Base-by-base conservation (phyloP, 2,797 vertebrate species). In the Anguilla anguilla region DNA sequence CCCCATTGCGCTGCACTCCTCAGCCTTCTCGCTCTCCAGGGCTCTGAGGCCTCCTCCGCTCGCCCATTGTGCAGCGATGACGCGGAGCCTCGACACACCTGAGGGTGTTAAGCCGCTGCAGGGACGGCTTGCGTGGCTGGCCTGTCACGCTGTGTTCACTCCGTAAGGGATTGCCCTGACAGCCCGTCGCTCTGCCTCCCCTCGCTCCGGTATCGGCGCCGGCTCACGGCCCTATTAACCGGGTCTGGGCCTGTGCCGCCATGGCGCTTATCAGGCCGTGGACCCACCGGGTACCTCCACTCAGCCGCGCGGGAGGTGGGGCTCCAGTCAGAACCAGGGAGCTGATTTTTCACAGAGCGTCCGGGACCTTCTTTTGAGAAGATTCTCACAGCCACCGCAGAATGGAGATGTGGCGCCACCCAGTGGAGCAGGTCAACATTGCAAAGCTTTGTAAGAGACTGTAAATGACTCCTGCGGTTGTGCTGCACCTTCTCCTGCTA, bases 151-250 rank as follows among this genome's bases (percentile, higher is more conserved):
- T 28, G 46, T 81, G 81, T n/a, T 85, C 83, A 49, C 61, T 51
- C 49, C 51, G 11, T 84, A 84, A 77, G 87, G 83, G 67, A 4
- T 25, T 77, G 61, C 82, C 84, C 84, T 88, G 83, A 77, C 87
- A 61, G 69, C 3, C 67, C 67, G 69, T 88, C 87, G 61, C n/a
- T 17, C 72, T 19, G 3, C 1, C 0, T 2, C 3, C 49, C 7
- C 13, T 82, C 3, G 35, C 35, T 31, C 25, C 35, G 0, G 17
- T 43, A 46, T 67, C 64, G 28, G 10, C 46, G 49, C 64, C 43
- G 51, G 49, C 67, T 61, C 28, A 13, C 28, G 53, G 87, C 22
- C 49, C 82, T 87, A 74, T 69, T 55, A 84, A 84, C 81, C n/a
- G 83, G 82, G 64, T 64, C 67, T 72, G 77, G 84, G 49, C 22